These are phyloP conservation scores for Ernsta delagoae DNA, from an alignment of 2,888 invertebrate species.

Conservation along the genomic window DNA sequence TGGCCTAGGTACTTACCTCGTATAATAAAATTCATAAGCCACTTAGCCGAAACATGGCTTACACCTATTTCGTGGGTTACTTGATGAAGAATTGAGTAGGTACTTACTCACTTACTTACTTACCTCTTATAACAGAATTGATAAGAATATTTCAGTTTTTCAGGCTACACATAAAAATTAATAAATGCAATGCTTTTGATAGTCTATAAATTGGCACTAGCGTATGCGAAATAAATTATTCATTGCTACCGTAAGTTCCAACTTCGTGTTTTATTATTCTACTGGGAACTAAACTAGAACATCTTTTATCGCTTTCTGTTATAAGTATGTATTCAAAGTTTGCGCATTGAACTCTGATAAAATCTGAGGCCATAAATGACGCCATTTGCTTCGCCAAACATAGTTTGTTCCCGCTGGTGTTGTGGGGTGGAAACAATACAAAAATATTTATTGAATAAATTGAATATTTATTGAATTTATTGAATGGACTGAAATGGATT, in stretches of 20 bases:
- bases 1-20: no score
- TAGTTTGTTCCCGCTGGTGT: not conserved
- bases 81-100: no score
- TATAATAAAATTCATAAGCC: no score
- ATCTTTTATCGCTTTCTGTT: conserved; percentile 32
- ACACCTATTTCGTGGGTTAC: no score
- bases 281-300: conserved; percentile 10
- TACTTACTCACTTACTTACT: no score
- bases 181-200: not conserved
- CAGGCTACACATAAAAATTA: no score
- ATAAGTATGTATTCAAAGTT: conserved; percentile 21
- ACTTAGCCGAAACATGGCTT: no score
- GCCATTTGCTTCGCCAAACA: not conserved
- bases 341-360: conserved; percentile 14
- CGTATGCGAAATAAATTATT: conserved; percentile 29
- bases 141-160: no score
- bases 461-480: no score
- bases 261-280: conserved; percentile 31
- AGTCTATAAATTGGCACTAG: conserved; percentile 1
- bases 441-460: no score
- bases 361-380: conserved; percentile 7
- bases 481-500: no score
- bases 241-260: conserved; percentile 23
- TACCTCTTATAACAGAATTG: no score
- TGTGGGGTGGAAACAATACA: not conserved